Base-by-base conservation (phyloP, 2,113 vertebrate species). In the Austrofundulus limnaeus region DNA sequence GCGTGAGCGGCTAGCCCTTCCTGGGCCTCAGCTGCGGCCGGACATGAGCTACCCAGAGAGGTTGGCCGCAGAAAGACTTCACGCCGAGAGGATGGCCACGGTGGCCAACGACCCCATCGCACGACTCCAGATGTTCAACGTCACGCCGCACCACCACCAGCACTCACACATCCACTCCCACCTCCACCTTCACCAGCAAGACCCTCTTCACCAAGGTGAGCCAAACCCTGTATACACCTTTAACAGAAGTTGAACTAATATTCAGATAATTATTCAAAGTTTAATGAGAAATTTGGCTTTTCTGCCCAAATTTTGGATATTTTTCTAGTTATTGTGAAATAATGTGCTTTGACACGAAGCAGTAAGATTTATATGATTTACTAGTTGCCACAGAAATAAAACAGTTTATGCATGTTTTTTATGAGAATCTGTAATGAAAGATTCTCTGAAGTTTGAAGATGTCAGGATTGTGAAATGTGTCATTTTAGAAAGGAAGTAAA, bases 111-210 rank as follows among this genome's bases (percentile, higher is more conserved):
- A 98, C 88, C 96, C 96, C 12, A 92, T 99, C 83, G 95, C 96
- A 0, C 92, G 97, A 39, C 94, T 99, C 23, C 97, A 99, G 94
- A 98, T 99, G 97, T 99, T 98, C 94, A 99, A 98, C 9, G 96
- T 99, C 61, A 99, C 97, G 0, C 97, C 97, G 0, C 97, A 99
- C 81, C 97, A 99, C 62, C 97, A 99, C 91, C 97, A 99, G 83
- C 97, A 99, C 83, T 99, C 97, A 0, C 97, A 99, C 87, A 99
- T 99, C 85, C 97, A 99, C 92, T 99, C 97, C 0, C 97, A 99
- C 83, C 92, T 99, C 10, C 97, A 99, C 90, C 95, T 99, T 37
- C 97, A 99, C 84, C 97, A 99, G 92, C 97, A 98, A 91, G 97
- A 99, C 61, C 96, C 97, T 3, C 88, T 99, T 24, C 96, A 99